Evolutionary conservation across 1,140 invertebrate genomes (phyloP).

Genomic region (Scaptomyza montana): DNA sequence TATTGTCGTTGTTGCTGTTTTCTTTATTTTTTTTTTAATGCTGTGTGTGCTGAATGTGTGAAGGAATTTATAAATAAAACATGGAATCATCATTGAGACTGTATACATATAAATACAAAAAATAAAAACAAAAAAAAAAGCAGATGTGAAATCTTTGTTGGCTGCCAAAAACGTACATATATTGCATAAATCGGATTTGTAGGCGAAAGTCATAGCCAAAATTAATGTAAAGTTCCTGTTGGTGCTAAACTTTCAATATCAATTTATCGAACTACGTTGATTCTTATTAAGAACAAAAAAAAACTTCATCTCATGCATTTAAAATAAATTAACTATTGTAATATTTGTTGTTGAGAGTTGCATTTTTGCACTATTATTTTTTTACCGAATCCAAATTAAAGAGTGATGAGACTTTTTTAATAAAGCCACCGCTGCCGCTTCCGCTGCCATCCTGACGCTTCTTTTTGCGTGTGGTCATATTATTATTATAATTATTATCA

Average conservation of each 20-base stretch:
- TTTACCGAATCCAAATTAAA: conserved; percentile 93
- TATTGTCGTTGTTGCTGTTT: conserved; percentile 16
- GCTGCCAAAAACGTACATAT: conserved; percentile 38
- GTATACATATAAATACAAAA: conserved; percentile 7
- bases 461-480: conserved; percentile 91
- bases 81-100: conserved; percentile 74
- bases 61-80: conserved; percentile 81
- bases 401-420: conserved; percentile 93
- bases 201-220: background rate
- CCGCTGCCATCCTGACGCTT: conserved; percentile 88
- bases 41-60: conserved; percentile 37
- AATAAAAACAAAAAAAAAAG: conserved; percentile 4
- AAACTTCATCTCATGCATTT: too few relatives aligned
- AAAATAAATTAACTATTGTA: too few relatives aligned
- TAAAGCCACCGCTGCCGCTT: conserved; percentile 86
- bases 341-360: too few relatives aligned
- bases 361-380: background rate
- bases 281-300: background rate
- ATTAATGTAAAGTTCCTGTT: background rate
- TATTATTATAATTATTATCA: conserved; percentile 45
- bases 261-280: conserved; percentile 4
- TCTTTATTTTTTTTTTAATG: conserved; percentile 10
- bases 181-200: conserved; percentile 54
- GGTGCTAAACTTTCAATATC: background rate
- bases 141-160: conserved; percentile 24